Evolutionary conservation across 2,797 vertebrate genomes (phyloP), one percentile per base, ranked within the genome.

Genomic region (Periophthalmus magnuspinnatus): DNA sequence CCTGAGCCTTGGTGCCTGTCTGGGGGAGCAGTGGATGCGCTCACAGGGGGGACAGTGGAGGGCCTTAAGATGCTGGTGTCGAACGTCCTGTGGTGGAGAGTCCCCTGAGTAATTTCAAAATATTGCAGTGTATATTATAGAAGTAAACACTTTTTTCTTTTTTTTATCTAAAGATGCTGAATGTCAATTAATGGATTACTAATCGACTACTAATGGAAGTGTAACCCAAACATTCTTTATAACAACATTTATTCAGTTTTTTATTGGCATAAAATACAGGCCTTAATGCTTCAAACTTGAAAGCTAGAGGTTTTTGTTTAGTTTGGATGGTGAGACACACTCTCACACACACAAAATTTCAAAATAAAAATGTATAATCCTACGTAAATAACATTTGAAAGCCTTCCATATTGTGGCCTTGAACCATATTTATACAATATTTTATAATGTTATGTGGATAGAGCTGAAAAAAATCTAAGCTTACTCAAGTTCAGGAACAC

Each of bases 1-100:
- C 81, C 85, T 88, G 54, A 93, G 90, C 84, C 73, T 86, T 57
- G 91, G 88, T 0, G 84, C 76, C 48, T 72, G 75, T 2, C 70
- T 78, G n/a, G 89, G 54, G 64, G 91, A 86, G 84, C 93, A 93
- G 83, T 93, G 93, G 4, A 93, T 81, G 68, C 65, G 86, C 78
- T 93, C 88, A 1, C 93, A 94, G 66, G 90, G 79, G 0, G 93
- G 92, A 82, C 92, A 93, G 84, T 92, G 90, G 2, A 93, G 90
- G 17, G 72, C 66, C 79, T 83, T 87, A 1, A 93, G 89, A 66
- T 82, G 86, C 2, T 93, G 89, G 67, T 81, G 86, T 70, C 67
- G 82, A 7, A 65, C 2, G 0, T 62, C 73, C 11, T 16, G 58
- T 0, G 75, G 21, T 21, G 58, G 16, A 0, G 1, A 5, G 9